These are phyloP conservation scores for Rhynchopsitta pachyrhyncha DNA, from an alignment of 2,113 vertebrate species.

Conservation along the genomic window DNA sequence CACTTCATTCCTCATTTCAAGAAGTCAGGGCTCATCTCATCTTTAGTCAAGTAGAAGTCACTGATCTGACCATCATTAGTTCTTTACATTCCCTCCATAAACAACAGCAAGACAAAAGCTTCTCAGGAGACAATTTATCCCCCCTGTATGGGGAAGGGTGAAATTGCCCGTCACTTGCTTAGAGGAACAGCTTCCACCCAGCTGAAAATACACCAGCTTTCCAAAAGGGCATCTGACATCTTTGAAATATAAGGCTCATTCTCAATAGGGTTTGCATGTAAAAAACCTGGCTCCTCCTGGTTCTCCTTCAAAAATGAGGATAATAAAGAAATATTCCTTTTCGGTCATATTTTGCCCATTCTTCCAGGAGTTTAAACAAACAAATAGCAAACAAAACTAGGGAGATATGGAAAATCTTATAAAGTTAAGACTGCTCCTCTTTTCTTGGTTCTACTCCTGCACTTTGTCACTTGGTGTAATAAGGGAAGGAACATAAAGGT, in stretches of 20 bases:
- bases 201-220: neutral
- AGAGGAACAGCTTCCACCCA: neutral
- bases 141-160: neutral
- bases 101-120: neutral
- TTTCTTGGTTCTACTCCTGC: neutral
- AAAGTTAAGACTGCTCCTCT: neutral
- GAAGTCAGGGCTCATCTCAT: neutral
- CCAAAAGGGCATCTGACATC: neutral
- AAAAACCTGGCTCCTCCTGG: neutral
- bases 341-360: neutral
- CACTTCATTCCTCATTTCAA: neutral
- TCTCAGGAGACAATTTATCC: neutral
- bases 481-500: neutral
- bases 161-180: neutral
- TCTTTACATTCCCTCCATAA: neutral
- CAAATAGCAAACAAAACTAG: neutral
- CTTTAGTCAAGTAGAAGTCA: neutral
- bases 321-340: neutral
- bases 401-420: accelerated
- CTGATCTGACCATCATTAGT: neutral
- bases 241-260: neutral
- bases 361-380: neutral
- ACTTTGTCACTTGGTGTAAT: neutral
- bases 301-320: neutral
- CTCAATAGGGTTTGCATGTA: neutral